A percentile compares a stretch with the other conserved stretches of the same genome.
Evolutionary conservation across 2,888 invertebrate species (phyloP).

Genomic region (Orthonevra nobilis): DNA sequence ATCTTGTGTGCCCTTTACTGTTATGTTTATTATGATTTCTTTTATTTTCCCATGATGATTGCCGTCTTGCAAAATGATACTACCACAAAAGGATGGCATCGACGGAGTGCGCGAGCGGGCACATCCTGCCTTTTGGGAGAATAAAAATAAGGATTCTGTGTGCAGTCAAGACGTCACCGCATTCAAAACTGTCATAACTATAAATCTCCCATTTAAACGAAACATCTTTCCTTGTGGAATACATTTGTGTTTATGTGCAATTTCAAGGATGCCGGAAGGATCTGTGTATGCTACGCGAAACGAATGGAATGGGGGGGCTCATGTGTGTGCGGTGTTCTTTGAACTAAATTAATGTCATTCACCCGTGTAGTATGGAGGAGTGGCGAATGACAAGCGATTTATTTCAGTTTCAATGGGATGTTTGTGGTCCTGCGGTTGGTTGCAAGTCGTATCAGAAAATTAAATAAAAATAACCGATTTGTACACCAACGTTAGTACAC

Average conservation of each 20-base stretch:
- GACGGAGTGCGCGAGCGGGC: too few relatives aligned
- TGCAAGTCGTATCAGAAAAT: conserved; percentile 30
- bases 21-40: conserved; percentile 68
- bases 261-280: conserved; percentile 33
- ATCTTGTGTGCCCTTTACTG: conserved; percentile 44
- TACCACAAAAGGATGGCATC: conserved; percentile 1
- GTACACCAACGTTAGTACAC: conserved; percentile 8
- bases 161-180: conserved; percentile 23
- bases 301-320: conserved; percentile 6
- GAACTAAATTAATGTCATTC: conserved; percentile 55
- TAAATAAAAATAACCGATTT: conserved; percentile 39
- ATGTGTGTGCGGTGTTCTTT: conserved; percentile 15
- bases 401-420: not conserved
- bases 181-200: conserved; percentile 38
- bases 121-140: not conserved
- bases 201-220: conserved; percentile 59
- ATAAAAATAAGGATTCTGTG: conserved; percentile 5
- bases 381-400: not conserved
- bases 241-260: conserved; percentile 60
- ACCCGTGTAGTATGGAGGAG: not conserved
- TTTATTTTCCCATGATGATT: conserved; percentile 60
- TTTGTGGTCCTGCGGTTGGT: not conserved
- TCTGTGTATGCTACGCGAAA: conserved; percentile 3
- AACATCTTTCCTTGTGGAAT: conserved; percentile 57
- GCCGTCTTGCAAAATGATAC: conserved; percentile 34